Evolutionary conservation across 2,113 vertebrate species (phyloP).

Genomic region (Chionis minor): DNA sequence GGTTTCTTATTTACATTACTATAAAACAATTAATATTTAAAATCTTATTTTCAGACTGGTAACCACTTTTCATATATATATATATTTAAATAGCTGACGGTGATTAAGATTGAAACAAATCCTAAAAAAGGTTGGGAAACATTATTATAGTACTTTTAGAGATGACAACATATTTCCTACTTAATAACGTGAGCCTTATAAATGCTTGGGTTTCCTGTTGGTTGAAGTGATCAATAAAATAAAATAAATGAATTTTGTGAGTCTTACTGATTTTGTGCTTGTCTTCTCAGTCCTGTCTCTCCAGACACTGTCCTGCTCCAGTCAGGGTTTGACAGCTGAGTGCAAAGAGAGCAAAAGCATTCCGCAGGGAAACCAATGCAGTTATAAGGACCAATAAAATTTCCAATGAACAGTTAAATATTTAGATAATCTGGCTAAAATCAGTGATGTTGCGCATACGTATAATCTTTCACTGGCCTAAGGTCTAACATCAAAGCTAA

Average conservation of each 20-base stretch:
- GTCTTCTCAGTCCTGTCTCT: neutral
- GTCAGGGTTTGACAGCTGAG: neutral
- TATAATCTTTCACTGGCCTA: neutral
- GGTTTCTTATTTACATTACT: neutral
- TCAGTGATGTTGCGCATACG: neutral
- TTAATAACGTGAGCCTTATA: neutral
- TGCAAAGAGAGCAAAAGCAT: neutral
- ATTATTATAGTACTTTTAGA: neutral
- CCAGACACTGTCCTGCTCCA: neutral
- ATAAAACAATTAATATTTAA: neutral
- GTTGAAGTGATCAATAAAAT: neutral
- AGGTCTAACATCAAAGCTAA: neutral
- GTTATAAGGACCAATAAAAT: neutral
- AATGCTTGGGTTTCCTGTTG: conserved; percentile 20
- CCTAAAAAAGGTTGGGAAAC: neutral
- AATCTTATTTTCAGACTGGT: neutral
- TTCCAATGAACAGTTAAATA: neutral
- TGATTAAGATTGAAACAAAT: neutral
- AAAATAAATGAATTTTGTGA: neutral
- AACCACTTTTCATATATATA: neutral
- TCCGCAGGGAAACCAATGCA: neutral
- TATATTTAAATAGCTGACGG: neutral
- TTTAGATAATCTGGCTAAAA: neutral
- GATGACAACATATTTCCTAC: neutral
- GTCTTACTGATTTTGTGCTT: neutral